Evolutionary conservation across 2,113 vertebrate genomes (phyloP).

Genomic region (Hemiscyllium ocellatum): DNA sequence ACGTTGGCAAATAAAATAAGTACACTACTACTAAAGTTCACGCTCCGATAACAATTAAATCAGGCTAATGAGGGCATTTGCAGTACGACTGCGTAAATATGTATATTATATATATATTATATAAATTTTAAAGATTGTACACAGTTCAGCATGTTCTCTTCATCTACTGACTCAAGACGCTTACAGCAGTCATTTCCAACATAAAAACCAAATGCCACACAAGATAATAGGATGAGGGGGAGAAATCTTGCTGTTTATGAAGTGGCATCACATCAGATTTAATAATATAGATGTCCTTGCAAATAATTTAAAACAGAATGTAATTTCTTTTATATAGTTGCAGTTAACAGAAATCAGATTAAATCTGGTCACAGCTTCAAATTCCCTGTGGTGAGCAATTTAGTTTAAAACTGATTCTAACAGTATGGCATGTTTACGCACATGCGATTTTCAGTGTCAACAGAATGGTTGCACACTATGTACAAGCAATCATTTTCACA

Average conservation of each 20-base stretch:
- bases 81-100: slow-evolving; percentile 34
- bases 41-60: slow-evolving; percentile 20
- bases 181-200: slow-evolving; percentile 25
- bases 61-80: slow-evolving; percentile 27
- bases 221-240: slow-evolving; percentile 8
- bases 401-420: slow-evolving; percentile 31
- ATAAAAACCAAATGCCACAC: slow-evolving; percentile 17
- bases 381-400: slow-evolving; percentile 24
- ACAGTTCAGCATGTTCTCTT: slow-evolving; percentile 28
- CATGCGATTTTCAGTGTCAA: slow-evolving; percentile 27
- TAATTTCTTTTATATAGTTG: slow-evolving; percentile 12
- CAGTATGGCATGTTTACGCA: slow-evolving; percentile 33
- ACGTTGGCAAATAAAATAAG: slow-evolving; percentile 37
- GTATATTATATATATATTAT: slow-evolving; percentile 35
- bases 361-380: background rate
- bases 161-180: slow-evolving; percentile 10
- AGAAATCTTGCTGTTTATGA: background rate
- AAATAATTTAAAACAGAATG: slow-evolving; percentile 29
- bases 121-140: slow-evolving; percentile 23
- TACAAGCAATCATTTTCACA: slow-evolving; percentile 36
- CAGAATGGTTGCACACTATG: slow-evolving; percentile 34
- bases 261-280: slow-evolving; percentile 16
- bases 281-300: slow-evolving; percentile 13
- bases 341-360: slow-evolving; percentile 32
- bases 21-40: slow-evolving; percentile 27